Conservation (phyloP, 2,797 vertebrate genomes). For the Protosalanx chinensis region DNA sequence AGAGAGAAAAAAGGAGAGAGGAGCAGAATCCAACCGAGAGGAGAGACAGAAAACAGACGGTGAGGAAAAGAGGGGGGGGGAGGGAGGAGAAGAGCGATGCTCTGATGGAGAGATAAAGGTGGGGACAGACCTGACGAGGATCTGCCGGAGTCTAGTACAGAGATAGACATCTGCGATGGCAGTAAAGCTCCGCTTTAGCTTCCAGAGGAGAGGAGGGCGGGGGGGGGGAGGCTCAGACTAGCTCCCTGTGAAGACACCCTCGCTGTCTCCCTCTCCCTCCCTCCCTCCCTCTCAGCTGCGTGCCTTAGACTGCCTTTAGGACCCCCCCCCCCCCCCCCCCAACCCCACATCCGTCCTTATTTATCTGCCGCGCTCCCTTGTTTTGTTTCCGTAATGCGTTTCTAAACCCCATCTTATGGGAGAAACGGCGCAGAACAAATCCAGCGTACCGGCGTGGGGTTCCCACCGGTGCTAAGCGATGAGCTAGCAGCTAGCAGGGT, state of each 20-base stretch:
- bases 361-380: constrained; percentile 50
- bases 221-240: constrained; percentile 8
- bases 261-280: constrained; percentile 2
- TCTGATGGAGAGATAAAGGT: constrained; percentile 6
- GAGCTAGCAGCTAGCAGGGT: background rate
- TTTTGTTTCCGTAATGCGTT: constrained; percentile 64
- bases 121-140: constrained; percentile 14
- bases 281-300: background rate
- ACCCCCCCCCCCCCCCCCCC: constrained; percentile 18
- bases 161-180: constrained; percentile 1
- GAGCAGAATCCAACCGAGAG: background rate
- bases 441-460: constrained; percentile 52
- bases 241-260: background rate
- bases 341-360: constrained; percentile 41
- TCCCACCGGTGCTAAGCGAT: background rate
- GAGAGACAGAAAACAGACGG: background rate
- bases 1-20: background rate
- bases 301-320: constrained; percentile 36
- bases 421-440: constrained; percentile 73
- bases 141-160: constrained; percentile 4
- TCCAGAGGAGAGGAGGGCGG: background rate
- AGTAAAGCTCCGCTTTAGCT: background rate
- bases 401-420: constrained; percentile 67
- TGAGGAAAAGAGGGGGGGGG: background rate
- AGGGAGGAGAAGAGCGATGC: background rate